phyloP scores from a whole-genome alignment of 2,888 invertebrate genomes.

The Eulithis prunata region DNA sequence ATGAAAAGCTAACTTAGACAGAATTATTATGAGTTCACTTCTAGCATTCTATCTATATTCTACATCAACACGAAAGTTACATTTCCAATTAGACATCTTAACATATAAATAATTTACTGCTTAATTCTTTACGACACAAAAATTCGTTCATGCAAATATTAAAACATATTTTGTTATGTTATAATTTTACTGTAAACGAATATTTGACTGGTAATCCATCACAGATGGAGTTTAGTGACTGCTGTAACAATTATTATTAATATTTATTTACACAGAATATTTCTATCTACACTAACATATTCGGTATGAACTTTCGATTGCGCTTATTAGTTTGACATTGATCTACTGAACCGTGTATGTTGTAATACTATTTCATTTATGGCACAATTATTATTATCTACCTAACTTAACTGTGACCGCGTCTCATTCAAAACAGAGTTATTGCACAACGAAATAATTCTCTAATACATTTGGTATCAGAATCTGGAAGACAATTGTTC shows the following conservation, averaged over 20 bases:
- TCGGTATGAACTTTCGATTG: constrained; percentile 54
- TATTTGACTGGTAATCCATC: constrained; percentile 48
- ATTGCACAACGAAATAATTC: constrained; percentile 1
- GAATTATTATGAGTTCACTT: constrained; percentile 64
- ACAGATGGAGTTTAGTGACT: constrained; percentile 62
- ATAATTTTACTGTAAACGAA: constrained; percentile 29
- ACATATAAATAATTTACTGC: constrained; percentile 68
- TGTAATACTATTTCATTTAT: constrained; percentile 36
- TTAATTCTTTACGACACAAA: constrained; percentile 45
- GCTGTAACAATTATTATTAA: constrained; percentile 43
- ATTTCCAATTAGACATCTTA: constrained; percentile 54
- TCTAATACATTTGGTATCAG: too few species aligned
- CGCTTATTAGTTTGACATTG: constrained; percentile 27
- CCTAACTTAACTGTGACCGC: constrained; percentile 11
- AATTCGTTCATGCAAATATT: constrained; percentile 46
- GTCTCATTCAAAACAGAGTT: constrained; percentile 3
- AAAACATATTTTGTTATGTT: constrained; percentile 4
- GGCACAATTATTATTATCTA: constrained; percentile 37
- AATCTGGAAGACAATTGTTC: too few species aligned
- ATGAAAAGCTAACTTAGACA: constrained; percentile 51
- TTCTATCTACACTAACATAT: constrained; percentile 64
- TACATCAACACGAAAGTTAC: constrained; percentile 45
- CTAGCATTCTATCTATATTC: constrained; percentile 48
- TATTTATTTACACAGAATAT: constrained; percentile 59
- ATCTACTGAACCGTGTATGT: constrained; percentile 7